Base-by-base conservation (phyloP, 2,888 invertebrate genomes). In the Platycheirus albimanus region DNA sequence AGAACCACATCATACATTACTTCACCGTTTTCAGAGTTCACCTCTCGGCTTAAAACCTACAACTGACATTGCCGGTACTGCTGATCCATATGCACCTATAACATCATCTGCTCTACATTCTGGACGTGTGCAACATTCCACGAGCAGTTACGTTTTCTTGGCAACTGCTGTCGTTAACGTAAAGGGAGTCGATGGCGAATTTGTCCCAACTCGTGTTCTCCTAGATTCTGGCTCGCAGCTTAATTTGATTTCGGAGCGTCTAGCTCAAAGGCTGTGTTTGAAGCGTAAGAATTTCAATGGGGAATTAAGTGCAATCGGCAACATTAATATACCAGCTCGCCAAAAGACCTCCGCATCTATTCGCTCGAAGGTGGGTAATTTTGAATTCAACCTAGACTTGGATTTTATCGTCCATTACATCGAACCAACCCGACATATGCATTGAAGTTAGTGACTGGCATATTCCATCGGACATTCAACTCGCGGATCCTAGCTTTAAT, bases 181-280 rank as follows among this genome's bases (percentile, higher is more conserved):
- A 0, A 66, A 15, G 19, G 30, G 54, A 15, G 38, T 30, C 3
- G 58, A 49, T 58, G 67, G 58, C 2, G 67, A 67, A 52, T 43
- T 47, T n/a, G 10, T 75, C 3, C 52, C 45, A 30, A 51, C 67
- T 45, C 67, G 67, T 11, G 13, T 75, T 8, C 52, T 67, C 10
- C 36, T 76, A n/a, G 61, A 76, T 45, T 69, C 75, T 17, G 75
- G 58, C 24, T 75, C 74, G 20, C 76, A 76, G 38, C 58, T 52
- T 3, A 61, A 69, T 69, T 69, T 76, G 13, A 47, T 76, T 20
- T 74, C 54, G 28, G 54, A 64, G 47, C 54, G 51, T 15, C 36
- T 54, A 41, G 58, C 61, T 52, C 67, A 69, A 76, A 58, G 45
- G 19, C 61, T 67, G 33, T 13, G 51, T 6, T 61, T 69, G 11